Evolutionary conservation across 2,113 vertebrate species (phyloP).

Genomic region (Microtus ochrogaster): DNA sequence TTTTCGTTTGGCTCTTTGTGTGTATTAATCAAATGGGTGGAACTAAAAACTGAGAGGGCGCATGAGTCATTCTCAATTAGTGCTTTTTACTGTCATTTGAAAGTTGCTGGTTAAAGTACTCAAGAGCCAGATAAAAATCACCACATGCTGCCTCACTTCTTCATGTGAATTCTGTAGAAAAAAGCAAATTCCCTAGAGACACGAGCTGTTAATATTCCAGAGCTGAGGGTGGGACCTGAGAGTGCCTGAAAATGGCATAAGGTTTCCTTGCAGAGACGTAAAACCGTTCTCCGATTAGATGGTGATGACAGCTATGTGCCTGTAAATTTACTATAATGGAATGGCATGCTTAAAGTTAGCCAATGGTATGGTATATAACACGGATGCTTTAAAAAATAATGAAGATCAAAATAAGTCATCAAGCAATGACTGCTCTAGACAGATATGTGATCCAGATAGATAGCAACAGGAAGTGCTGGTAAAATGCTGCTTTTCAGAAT

Average conservation of each 20-base stretch:
- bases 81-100: conserved; percentile 27
- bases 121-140: conserved; percentile 44
- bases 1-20: conserved; percentile 53
- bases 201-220: background rate
- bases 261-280: background rate
- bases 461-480: background rate
- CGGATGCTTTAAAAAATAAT: background rate
- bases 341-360: background rate
- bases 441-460: background rate
- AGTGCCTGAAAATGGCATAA: background rate
- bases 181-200: background rate
- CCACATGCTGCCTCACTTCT: background rate
- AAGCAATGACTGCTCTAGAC: background rate
- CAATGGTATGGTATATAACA: background rate
- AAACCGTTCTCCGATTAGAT: conserved; percentile 34
- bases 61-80: conserved; percentile 45
- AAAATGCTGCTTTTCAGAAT: background rate
- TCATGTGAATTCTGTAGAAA: conserved; percentile 51
- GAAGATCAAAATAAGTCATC: background rate
- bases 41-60: background rate
- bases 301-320: background rate
- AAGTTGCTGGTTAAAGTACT: background rate
- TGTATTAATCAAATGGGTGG: conserved; percentile 38
- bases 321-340: background rate
- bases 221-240: background rate